Evolutionary conservation across 2,797 vertebrate genomes (phyloP).

Genomic region (Gadopsis marmoratus): DNA sequence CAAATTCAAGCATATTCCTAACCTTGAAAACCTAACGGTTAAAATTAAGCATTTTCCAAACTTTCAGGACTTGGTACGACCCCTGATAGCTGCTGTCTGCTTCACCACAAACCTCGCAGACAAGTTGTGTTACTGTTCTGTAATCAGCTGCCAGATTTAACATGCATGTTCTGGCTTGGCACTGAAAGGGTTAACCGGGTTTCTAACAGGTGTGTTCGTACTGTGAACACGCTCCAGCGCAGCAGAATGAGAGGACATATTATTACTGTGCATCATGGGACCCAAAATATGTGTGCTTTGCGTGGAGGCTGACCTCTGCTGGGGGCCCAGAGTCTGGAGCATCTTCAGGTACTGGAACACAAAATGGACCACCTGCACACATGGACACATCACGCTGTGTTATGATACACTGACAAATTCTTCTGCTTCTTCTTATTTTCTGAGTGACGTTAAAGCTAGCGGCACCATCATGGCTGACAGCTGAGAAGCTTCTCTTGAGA

Average conservation of each 20-base stretch:
- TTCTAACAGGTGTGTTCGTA: background rate
- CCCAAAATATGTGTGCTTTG: background rate
- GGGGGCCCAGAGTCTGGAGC: slow-evolving; percentile 92
- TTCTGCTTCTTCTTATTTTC: background rate
- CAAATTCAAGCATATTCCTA: no score
- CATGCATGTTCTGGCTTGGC: no score
- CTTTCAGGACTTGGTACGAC: no score
- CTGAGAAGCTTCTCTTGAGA: no score
- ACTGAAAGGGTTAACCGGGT: no score
- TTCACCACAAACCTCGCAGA: no score
- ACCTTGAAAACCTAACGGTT: no score
- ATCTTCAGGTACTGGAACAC: slow-evolving; percentile 98
- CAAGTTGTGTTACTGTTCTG: no score
- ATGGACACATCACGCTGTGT: background rate
- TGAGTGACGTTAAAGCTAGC: background rate
- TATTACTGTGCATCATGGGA: background rate
- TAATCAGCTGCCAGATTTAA: no score
- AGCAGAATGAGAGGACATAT: background rate
- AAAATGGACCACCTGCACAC: slow-evolving; percentile 90
- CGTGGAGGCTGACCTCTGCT: slow-evolving; percentile 87
- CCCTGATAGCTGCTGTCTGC: no score
- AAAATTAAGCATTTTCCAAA: no score
- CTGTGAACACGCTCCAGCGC: background rate
- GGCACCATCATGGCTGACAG: background rate
- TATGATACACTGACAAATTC: background rate